A percentile compares a stretch with the other conserved stretches of the same genome.
phyloP scores from a whole-genome alignment of 1,140 invertebrate species.

The Stegodyphus mimosarum region DNA sequence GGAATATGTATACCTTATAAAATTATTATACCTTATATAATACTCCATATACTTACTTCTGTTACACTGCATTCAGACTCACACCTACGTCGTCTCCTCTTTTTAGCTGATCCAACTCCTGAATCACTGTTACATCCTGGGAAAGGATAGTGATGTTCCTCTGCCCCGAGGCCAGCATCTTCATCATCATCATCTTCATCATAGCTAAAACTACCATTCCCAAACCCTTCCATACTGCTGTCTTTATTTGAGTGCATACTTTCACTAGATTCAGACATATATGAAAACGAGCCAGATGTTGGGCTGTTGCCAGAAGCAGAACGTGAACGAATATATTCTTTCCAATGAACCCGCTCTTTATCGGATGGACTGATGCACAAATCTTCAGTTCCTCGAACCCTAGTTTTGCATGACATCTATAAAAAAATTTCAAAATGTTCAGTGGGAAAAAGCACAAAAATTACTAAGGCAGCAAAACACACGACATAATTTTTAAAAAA shows the following conservation, averaged over 20 bases:
- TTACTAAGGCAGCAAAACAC: background rate
- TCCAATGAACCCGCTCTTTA: slow-evolving; percentile 65
- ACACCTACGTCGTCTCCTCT: slow-evolving; percentile 37
- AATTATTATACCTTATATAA: no score
- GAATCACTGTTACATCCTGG: slow-evolving; percentile 64
- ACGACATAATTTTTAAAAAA: background rate
- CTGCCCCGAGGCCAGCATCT: slow-evolving; percentile 58
- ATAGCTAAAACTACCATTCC: slow-evolving; percentile 52
- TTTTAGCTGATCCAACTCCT: slow-evolving; percentile 63
- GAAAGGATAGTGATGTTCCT: slow-evolving; percentile 61
- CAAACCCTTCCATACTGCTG: slow-evolving; percentile 46
- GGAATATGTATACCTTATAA: background rate
- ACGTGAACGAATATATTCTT: slow-evolving; percentile 65
- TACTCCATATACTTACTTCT: slow-evolving; percentile 21
- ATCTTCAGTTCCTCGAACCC: slow-evolving; percentile 69
- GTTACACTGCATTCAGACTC: slow-evolving; percentile 54
- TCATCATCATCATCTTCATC: slow-evolving; percentile 64
- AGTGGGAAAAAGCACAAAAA: background rate
- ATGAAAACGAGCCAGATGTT: slow-evolving; percentile 30
- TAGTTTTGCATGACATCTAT: slow-evolving; percentile 65
- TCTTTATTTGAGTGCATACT: slow-evolving; percentile 22
- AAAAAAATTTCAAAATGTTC: background rate
- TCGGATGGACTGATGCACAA: slow-evolving; percentile 67
- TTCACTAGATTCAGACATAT: slow-evolving; percentile 41
- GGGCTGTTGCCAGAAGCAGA: slow-evolving; percentile 59